Evolutionary conservation across 92 coral and sea anemone species (phyloP), one percentile per base, ranked within the genome.

Genomic region (Isaurus tuberculatus): DNA sequence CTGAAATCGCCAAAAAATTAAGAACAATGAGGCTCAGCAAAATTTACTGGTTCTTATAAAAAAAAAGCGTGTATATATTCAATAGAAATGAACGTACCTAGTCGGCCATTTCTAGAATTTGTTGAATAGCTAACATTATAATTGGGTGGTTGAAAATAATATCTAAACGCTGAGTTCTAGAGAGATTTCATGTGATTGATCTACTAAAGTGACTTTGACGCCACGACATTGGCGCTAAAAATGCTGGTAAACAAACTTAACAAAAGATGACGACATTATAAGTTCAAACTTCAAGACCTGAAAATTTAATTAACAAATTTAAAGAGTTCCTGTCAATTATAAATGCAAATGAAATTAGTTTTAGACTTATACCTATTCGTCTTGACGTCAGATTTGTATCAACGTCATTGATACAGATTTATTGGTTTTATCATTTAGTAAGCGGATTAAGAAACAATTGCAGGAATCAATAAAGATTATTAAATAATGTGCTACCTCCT

Each of bases 341-440:
- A 75, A 75, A 75, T 75, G 68, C 69, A 75, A 75, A 55, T 75
- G 20, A 28, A 55, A 26, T 26, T 63, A 7, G 46, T 32, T 30
- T 4, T 57, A 57, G 25, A 77, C 63, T 71, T 71, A 29, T 25
- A 33, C 57, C 5, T n/a, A 9, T 55, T 25, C 8, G 66, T 25
- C 15, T 8, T 26, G 77, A 71, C 32, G 60, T 72, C 60, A 43
- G 44, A 23, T 42, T 26, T 26, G 33, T 26, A 2, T 27, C 2
- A 16, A 28, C 27, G 25, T 33, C 10, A 60, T 19, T 25, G 55
- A 28, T 20, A 25, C 48, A 66, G 30, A 16, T n/a, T 15, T 33
- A 27, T 8, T 33, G 0, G n/a, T 34, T 68, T 32, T 2, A 37
- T 17, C 20, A 17, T 19, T 31, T 5, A 8, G 64, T 34, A 19